These are phyloP conservation scores for Drosophila emarginata DNA, from an alignment of 2,888 invertebrate genomes.

Conservation along the genomic window DNA sequence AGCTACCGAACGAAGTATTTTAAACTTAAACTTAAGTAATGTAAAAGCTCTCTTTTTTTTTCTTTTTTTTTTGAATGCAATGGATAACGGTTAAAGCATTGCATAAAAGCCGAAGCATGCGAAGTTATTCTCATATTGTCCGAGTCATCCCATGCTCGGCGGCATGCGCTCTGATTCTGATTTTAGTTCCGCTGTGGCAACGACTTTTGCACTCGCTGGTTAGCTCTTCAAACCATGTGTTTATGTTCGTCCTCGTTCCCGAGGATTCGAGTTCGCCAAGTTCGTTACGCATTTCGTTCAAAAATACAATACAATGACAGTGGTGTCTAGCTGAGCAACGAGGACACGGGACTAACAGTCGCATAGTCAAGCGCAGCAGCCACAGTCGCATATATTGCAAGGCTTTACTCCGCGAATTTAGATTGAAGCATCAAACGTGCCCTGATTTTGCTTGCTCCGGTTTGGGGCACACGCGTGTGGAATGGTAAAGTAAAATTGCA, in stretches of 20 bases:
- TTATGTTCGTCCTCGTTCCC: slow-evolving; percentile 1
- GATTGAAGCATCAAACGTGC: slow-evolving; percentile 21
- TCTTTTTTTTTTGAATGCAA: not conserved
- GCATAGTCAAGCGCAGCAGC: slow-evolving; percentile 39
- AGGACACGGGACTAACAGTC: slow-evolving; percentile 33
- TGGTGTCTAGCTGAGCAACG: slow-evolving; percentile 17
- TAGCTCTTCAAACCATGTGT: slow-evolving; percentile 3
- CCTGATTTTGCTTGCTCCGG: slow-evolving; percentile 23
- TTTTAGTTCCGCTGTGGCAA: not conserved
- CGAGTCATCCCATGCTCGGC: not conserved
- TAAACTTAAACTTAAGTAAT: not conserved
- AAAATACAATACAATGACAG: slow-evolving; percentile 1
- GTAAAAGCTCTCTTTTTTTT: not conserved
- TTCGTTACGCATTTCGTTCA: slow-evolving; percentile 5
- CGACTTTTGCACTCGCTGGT: not conserved
- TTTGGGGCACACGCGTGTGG: slow-evolving; percentile 18
- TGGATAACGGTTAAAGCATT: not conserved
- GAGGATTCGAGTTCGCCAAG: slow-evolving; percentile 1
- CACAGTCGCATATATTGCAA: slow-evolving; percentile 46
- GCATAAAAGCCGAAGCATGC: not conserved
- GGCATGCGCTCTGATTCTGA: not conserved
- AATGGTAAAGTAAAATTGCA: slow-evolving; percentile 10
- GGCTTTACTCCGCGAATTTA: slow-evolving; percentile 33
- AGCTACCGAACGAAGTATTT: not conserved
- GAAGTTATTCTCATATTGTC: not conserved